Percentiles rank a stretch among this genome's conserved stretches.
Conservation (phyloP, 1,140 invertebrate genomes). For the Patella vulgata region DNA sequence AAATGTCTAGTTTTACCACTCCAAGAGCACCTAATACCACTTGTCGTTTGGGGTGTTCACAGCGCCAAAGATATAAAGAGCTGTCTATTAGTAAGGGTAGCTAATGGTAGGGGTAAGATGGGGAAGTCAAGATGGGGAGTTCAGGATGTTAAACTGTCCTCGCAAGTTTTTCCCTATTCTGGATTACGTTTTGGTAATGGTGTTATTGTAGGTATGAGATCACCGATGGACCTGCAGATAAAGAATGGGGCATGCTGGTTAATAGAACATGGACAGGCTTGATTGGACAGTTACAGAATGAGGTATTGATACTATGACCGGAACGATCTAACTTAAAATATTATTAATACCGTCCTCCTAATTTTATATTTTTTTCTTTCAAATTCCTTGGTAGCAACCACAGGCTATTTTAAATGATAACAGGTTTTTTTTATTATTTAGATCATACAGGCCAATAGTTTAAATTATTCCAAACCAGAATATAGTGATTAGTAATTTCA, state of each 20-base stretch:
- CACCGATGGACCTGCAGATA: constrained; percentile 30
- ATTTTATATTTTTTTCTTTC: background rate
- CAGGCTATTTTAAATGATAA: background rate
- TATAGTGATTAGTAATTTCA: background rate
- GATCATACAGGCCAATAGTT: background rate
- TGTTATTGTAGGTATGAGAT: constrained; percentile 36
- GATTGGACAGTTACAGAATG: constrained; percentile 42
- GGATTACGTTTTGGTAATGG: too few species aligned
- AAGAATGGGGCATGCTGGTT: constrained; percentile 31
- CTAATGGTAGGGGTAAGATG: too few species aligned
- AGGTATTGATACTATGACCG: constrained; percentile 23
- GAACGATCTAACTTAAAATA: background rate
- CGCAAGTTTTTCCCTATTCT: too few species aligned
- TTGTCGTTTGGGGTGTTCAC: too few species aligned
- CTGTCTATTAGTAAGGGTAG: too few species aligned
- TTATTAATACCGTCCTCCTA: background rate
- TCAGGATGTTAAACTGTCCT: too few species aligned
- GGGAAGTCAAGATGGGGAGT: too few species aligned
- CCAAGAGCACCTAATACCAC: too few species aligned
- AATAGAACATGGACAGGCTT: constrained; percentile 43
- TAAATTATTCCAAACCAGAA: background rate
- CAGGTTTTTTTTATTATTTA: background rate
- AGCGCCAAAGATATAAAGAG: too few species aligned
- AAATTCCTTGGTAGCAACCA: background rate
- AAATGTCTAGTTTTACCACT: too few species aligned